Evolutionary conservation across 2,888 invertebrate species (phyloP), one percentile per base, ranked within the genome.

Genomic region (Ceramica pisi): DNA sequence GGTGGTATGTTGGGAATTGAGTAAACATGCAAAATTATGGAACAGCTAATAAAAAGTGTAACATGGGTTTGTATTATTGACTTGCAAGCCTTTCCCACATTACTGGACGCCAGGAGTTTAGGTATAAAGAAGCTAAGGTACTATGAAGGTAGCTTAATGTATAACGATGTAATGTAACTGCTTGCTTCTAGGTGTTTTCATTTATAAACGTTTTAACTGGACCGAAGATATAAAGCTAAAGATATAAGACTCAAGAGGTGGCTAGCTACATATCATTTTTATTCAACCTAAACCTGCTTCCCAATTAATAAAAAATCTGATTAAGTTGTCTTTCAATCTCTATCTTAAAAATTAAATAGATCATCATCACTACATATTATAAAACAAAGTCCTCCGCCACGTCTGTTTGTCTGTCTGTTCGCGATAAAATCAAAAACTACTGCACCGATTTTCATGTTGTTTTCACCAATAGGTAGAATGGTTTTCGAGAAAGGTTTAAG

Each of bases 11-110:
- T 61, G 41, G 59, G 48, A 23, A 69, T 41, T 41, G 16, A 44
- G 59, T 80, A 80, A 75, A 65, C 65, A 60, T 67, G 59, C 46
- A 60, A 78, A 71, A 53, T 71, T 55, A 67, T 80, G 44, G 26
- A 26, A 48, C 57, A 38, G 1, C n/a, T 51, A 78, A 72, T 82
- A 78, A 78, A 78, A 72, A 72, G 50, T 62, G 21, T 72, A 72
- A 72, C 61, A 72, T 66, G 31, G 56, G 61, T 64, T 23, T 55
- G 46, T 53, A 19, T 50, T 21, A 48, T 59, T 71, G 53, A 61
- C n/a, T 38, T 50, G 55, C 21, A 62, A 46, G 41, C 14, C 56
- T 51, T 64, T 67, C 38, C 46, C 44, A 67, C 62, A 55, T 31
- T 35, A 23, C 4, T 50, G 14, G 26, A 23, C 59, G 10, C n/a